Evolutionary conservation across 2,113 vertebrate species (phyloP).

Genomic region (Anguilla rostrata): DNA sequence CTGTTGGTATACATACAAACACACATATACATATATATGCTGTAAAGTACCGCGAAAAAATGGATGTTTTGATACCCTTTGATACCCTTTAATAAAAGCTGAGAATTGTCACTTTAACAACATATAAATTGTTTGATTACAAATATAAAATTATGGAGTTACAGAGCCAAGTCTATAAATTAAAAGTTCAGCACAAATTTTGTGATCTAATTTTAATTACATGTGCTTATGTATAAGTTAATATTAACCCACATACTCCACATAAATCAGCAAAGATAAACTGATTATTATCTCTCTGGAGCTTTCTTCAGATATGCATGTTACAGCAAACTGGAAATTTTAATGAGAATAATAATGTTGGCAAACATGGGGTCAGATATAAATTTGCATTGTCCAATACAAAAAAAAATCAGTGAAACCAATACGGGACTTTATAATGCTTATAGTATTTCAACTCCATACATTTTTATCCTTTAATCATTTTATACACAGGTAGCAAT

Average conservation of each 20-base stretch:
- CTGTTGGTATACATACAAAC: not conserved
- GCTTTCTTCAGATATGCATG: not conserved
- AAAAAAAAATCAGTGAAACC: not conserved
- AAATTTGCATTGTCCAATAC: not conserved
- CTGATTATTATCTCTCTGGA: not conserved
- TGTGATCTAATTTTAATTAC: not conserved
- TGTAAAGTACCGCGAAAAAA: too few species aligned
- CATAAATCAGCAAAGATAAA: slow-evolving; percentile 8
- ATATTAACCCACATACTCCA: not conserved
- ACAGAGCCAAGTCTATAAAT: too few species aligned
- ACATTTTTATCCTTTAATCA: too few species aligned
- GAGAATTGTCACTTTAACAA: too few species aligned
- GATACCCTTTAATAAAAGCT: too few species aligned
- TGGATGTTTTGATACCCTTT: too few species aligned
- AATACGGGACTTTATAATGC: not conserved
- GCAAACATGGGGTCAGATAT: not conserved
- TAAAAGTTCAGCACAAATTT: not conserved
- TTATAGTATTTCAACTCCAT: too few species aligned
- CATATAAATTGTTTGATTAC: too few species aligned
- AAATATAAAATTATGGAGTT: too few species aligned
- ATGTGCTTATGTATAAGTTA: not conserved
- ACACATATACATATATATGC: too few species aligned
- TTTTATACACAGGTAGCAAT: too few species aligned
- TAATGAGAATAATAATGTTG: not conserved
- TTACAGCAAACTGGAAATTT: not conserved